These are phyloP conservation scores for Calliopum simillimum DNA, from an alignment of 2,888 invertebrate species.

Conservation along the genomic window DNA sequence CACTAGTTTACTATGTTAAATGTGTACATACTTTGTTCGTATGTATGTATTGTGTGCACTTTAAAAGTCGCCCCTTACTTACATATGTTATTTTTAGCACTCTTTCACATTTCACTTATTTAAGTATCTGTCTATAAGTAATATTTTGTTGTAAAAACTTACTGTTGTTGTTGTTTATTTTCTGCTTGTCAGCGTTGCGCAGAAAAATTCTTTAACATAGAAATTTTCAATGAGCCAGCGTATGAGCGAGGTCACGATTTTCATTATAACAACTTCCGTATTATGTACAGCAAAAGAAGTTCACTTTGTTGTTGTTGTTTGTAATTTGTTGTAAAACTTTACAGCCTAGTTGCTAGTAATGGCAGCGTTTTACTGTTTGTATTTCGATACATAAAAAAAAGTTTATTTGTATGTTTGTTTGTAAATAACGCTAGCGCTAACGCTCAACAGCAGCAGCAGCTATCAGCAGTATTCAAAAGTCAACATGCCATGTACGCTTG, in stretches of 20 bases:
- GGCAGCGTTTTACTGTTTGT: not conserved
- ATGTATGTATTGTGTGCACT: not conserved
- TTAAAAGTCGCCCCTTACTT: not conserved
- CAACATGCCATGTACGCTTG: conserved; percentile 30
- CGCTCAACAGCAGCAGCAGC: not conserved
- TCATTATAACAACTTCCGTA: conserved; percentile 1
- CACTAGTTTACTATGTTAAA: not conserved
- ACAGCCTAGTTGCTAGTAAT: conserved; percentile 1
- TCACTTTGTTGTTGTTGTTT: not conserved
- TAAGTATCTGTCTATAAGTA: not conserved
- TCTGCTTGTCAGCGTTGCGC: not conserved
- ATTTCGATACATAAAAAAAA: not conserved
- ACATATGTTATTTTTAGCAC: not conserved
- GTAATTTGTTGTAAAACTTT: too few relatives aligned
- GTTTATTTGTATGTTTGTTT: not conserved
- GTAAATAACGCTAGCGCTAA: not conserved
- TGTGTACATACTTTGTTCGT: too few relatives aligned
- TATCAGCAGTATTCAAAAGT: conserved; percentile 24
- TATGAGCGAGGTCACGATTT: conserved; percentile 23
- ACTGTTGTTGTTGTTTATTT: not conserved
- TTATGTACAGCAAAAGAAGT: not conserved
- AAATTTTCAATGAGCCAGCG: not conserved
- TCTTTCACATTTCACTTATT: not conserved
- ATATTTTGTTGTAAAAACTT: not conserved
- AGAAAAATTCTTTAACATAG: not conserved